phyloP scores from a whole-genome alignment of 2,888 invertebrate genomes.

The Nysson spinosus region DNA sequence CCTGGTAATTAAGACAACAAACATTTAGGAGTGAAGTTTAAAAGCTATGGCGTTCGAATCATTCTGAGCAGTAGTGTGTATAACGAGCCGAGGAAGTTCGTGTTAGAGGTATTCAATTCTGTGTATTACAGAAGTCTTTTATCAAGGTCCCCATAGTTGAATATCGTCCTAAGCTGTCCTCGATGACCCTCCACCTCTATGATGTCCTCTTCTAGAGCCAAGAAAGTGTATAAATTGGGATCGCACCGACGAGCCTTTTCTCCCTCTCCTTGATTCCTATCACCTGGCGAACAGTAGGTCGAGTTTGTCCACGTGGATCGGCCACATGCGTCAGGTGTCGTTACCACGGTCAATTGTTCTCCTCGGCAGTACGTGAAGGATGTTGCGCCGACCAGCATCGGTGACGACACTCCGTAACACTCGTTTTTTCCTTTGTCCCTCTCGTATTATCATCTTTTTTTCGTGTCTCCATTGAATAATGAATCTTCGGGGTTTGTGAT shows the following conservation, averaged over 20 bases:
- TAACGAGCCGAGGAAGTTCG: too few species aligned
- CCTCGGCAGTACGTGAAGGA: slow-evolving; percentile 46
- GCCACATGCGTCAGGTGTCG: slow-evolving; percentile 55
- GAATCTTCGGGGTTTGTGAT: too few species aligned
- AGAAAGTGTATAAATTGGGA: slow-evolving; percentile 2
- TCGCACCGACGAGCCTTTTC: slow-evolving; percentile 3
- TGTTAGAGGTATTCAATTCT: too few species aligned
- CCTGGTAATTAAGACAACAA: too few species aligned
- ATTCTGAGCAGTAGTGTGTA: too few species aligned
- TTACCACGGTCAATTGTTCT: slow-evolving; percentile 52
- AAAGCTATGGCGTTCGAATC: too few species aligned
- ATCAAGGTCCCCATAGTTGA: too few species aligned
- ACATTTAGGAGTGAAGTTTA: too few species aligned
- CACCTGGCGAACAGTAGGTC: slow-evolving; percentile 29
- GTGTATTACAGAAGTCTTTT: too few species aligned
- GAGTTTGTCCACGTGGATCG: slow-evolving; percentile 56
- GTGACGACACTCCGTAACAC: neutral
- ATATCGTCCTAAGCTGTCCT: too few species aligned
- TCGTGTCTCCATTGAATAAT: too few species aligned
- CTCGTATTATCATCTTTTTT: neutral
- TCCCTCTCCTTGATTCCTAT: slow-evolving; percentile 16
- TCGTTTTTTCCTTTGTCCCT: neutral
- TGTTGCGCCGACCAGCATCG: slow-evolving; percentile 32
- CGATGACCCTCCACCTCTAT: neutral
- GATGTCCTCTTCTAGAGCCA: neutral